phyloP scores from a whole-genome alignment of 2,113 vertebrate genomes.

The Anhinga rufa region DNA sequence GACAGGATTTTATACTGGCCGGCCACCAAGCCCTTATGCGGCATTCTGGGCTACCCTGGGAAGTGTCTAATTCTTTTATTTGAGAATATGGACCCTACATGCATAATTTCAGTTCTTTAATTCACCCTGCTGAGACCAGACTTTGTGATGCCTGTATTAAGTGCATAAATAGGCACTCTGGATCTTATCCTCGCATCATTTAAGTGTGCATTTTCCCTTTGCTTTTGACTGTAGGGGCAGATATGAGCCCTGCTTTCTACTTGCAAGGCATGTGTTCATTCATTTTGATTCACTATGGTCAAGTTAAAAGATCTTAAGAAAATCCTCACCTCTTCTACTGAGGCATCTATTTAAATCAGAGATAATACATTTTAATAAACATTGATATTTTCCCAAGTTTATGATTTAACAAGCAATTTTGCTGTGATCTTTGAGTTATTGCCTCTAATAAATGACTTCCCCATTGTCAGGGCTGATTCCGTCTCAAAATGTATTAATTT shows the following conservation, averaged over 20 bases:
- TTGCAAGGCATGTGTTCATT: background rate
- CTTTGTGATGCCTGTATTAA: background rate
- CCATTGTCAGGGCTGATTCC: slow-evolving; percentile 34
- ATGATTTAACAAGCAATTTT: slow-evolving; percentile 30
- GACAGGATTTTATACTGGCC: background rate
- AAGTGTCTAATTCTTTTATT: background rate
- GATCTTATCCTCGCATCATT: background rate
- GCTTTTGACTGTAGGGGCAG: background rate
- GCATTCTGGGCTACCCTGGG: background rate
- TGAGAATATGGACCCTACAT: background rate
- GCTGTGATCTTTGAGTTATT: slow-evolving; percentile 47
- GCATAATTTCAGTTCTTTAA: background rate
- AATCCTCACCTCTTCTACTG: background rate
- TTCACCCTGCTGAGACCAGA: background rate
- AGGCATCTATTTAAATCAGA: slow-evolving; percentile 17
- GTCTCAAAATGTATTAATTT: slow-evolving; percentile 20
- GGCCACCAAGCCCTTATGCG: background rate
- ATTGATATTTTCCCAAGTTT: background rate
- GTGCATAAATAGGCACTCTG: background rate
- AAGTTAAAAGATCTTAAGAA: background rate
- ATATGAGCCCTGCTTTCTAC: background rate
- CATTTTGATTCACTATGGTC: background rate
- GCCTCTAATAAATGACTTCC: slow-evolving; percentile 30
- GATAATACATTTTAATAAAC: slow-evolving; percentile 23
- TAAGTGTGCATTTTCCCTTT: background rate